phyloP scores from a whole-genome alignment of 92 coral and sea anemone species.

The Palythoa grandiflora region DNA sequence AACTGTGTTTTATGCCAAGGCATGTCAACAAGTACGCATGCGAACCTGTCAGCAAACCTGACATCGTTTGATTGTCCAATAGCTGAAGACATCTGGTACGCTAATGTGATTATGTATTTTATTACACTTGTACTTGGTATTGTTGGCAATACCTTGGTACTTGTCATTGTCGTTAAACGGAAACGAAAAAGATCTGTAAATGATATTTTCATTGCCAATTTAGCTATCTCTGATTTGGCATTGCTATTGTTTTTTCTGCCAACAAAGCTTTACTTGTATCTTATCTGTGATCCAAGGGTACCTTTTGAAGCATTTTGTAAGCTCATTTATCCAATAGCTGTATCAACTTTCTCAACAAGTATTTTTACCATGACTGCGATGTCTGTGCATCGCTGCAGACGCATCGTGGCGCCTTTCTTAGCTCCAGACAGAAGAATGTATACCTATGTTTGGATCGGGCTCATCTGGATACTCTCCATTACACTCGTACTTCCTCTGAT shows the following conservation, averaged over 20 bases:
- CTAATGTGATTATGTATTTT: slow-evolving; percentile 42
- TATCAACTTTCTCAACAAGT: slow-evolving; percentile 83
- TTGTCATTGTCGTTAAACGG: slow-evolving; percentile 64
- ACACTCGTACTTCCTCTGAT: slow-evolving; percentile 69
- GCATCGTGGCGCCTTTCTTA: slow-evolving; percentile 75
- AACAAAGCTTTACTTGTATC: slow-evolving; percentile 68
- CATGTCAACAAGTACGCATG: background rate
- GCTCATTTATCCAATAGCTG: slow-evolving; percentile 71
- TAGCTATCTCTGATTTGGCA: slow-evolving; percentile 79
- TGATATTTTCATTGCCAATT: slow-evolving; percentile 85
- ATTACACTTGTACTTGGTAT: slow-evolving; percentile 75
- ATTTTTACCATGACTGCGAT: slow-evolving; percentile 84
- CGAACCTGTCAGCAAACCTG: background rate
- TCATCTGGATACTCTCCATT: slow-evolving; percentile 74
- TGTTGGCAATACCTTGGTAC: slow-evolving; percentile 74
- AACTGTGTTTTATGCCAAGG: background rate
- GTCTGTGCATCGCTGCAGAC: slow-evolving; percentile 88
- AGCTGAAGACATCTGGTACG: slow-evolving; percentile 24
- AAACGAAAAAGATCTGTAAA: slow-evolving; percentile 80
- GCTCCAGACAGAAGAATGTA: slow-evolving; percentile 67
- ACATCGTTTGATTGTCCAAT: slow-evolving; percentile 11
- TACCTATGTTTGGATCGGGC: slow-evolving; percentile 57
- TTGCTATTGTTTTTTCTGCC: slow-evolving; percentile 78
- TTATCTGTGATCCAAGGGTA: slow-evolving; percentile 57
- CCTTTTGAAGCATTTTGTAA: slow-evolving; percentile 68